Evolutionary conservation across 1,140 invertebrate species (phyloP).

Genomic region (Pseudomyrmex gracilis): DNA sequence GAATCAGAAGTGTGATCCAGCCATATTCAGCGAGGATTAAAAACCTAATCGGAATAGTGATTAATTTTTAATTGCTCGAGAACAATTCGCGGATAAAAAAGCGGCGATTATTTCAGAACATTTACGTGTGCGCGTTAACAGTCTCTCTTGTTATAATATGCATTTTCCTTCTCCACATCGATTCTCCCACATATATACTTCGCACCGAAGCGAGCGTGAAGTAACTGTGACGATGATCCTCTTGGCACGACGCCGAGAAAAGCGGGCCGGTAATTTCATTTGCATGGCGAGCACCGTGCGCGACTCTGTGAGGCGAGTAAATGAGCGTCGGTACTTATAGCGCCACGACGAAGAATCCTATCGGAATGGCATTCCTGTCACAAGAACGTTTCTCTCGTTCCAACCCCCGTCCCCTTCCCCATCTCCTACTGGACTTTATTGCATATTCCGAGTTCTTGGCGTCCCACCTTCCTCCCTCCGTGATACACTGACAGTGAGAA

Average conservation of each 20-base stretch:
- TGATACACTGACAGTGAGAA: conserved; percentile 10
- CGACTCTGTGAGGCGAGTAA: conserved; percentile 49
- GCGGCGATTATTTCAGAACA: background rate
- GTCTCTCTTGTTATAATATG: background rate
- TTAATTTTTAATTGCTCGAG: background rate
- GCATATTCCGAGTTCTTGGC: conserved; percentile 62
- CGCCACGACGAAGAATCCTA: conserved; percentile 64
- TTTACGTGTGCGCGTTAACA: too few species aligned
- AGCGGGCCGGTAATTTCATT: conserved; percentile 72
- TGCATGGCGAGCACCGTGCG: conserved; percentile 37
- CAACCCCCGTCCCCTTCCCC: background rate
- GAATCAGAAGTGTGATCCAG: too few species aligned
- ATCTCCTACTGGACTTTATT: conserved; percentile 62
- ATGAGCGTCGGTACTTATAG: conserved; percentile 38
- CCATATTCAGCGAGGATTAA: too few species aligned
- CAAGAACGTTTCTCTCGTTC: conserved; percentile 63
- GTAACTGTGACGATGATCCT: conserved; percentile 55
- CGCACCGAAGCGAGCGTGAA: conserved; percentile 20
- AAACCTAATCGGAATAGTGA: too few species aligned
- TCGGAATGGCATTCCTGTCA: conserved; percentile 69
- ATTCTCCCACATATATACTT: background rate
- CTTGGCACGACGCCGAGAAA: conserved; percentile 27
- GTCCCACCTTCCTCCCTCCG: background rate
- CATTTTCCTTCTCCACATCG: background rate
- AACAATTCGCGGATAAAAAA: background rate